Percentiles rank a stretch among this genome's conserved stretches.
Evolutionary conservation across 2,888 invertebrate species (phyloP).

Genomic region (Prosopocoilus inquinatus): DNA sequence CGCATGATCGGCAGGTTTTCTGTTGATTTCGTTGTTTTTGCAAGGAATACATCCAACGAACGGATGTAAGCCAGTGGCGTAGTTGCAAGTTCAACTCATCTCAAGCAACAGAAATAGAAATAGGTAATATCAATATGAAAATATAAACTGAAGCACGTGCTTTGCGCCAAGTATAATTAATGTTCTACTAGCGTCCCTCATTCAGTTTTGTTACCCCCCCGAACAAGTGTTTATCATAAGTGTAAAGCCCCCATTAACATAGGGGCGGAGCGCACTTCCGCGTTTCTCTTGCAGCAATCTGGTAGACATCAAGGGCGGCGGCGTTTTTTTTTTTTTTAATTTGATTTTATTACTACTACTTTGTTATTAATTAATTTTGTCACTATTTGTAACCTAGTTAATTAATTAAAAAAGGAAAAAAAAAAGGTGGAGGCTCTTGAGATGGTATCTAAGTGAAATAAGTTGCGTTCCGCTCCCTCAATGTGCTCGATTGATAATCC

Average conservation of each 20-base stretch:
- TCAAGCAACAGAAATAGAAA: too few species aligned
- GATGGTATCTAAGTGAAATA: not conserved
- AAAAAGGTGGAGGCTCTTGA: not conserved
- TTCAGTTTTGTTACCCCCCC: not conserved
- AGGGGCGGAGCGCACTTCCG: slow-evolving; percentile 42
- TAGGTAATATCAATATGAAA: too few species aligned
- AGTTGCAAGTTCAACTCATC: too few species aligned
- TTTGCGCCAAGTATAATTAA: too few species aligned
- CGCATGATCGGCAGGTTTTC: too few species aligned
- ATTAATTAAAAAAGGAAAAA: not conserved
- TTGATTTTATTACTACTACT: not conserved
- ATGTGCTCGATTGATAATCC: too few species aligned
- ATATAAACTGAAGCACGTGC: too few species aligned
- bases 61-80: too few species aligned
- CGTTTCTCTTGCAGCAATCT: slow-evolving; percentile 46
- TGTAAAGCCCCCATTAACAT: slow-evolving; percentile 41
- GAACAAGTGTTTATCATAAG: slow-evolving; percentile 35
- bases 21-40: too few species aligned
- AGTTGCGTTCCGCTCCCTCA: slow-evolving; percentile 20
- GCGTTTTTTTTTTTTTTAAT: not conserved
- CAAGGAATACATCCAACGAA: too few species aligned
- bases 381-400: too few species aligned
- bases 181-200: not conserved
- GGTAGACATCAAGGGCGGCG: slow-evolving; percentile 34
- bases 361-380: too few species aligned